Evolutionary conservation across 2,888 invertebrate genomes (phyloP).

Genomic region (Thymelicus lineola): DNA sequence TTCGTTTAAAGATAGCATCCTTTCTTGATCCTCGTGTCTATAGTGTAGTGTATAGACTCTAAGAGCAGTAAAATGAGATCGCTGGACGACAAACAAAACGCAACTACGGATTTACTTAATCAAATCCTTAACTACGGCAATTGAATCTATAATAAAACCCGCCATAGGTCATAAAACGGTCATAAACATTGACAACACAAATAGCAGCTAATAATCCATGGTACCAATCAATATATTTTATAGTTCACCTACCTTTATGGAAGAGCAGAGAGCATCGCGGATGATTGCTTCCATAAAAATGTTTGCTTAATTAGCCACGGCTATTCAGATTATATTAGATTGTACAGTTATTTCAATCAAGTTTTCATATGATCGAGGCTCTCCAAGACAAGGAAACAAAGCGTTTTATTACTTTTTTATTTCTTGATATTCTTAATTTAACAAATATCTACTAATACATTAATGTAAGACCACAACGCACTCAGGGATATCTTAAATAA

Average conservation of each 20-base stretch:
- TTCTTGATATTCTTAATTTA: background rate
- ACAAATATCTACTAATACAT: background rate
- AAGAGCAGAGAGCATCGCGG: conserved; percentile 58
- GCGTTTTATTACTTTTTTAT: conserved; percentile 5
- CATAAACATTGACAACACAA: conserved; percentile 83
- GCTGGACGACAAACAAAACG: conserved; percentile 62
- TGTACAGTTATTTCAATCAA: conserved; percentile 36
- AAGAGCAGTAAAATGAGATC: conserved; percentile 54
- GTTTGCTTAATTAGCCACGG: conserved; percentile 66
- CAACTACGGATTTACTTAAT: conserved; percentile 75
- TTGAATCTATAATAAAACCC: conserved; percentile 79
- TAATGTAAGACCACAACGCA: too few species aligned
- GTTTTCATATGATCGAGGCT: conserved; percentile 8
- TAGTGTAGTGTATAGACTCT: conserved; percentile 3
- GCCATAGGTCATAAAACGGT: conserved; percentile 74
- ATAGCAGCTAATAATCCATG: conserved; percentile 77
- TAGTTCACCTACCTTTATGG: conserved; percentile 65
- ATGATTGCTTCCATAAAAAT: conserved; percentile 77
- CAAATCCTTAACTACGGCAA: conserved; percentile 77
- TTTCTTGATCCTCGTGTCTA: background rate
- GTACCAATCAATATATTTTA: conserved; percentile 78
- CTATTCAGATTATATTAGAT: conserved; percentile 48
- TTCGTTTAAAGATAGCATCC: background rate
- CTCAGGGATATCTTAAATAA: too few species aligned
- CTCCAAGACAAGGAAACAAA: conserved; percentile 7